Evolutionary conservation across 2,888 invertebrate genomes (phyloP).

Genomic region (Fragum sueziense): DNA sequence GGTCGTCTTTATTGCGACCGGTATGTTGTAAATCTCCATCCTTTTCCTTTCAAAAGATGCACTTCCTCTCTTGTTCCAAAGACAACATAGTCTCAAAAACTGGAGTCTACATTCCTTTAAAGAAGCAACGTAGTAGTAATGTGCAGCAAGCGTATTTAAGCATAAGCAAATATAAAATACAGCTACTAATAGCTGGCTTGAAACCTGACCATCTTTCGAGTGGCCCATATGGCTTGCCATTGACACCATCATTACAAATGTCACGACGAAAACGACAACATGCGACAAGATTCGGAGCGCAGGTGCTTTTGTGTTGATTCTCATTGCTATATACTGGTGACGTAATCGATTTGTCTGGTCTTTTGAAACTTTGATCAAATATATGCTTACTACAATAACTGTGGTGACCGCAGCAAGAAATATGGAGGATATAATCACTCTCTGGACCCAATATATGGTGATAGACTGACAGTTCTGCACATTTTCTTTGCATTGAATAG

Average conservation of each 20-base stretch:
- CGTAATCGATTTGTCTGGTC: background rate
- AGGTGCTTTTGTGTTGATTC: background rate
- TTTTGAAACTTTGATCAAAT: background rate
- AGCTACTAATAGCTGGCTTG: background rate
- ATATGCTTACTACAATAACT: background rate
- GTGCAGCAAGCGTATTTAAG: background rate
- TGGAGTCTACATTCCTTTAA: slow-evolving; percentile 2
- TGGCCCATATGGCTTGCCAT: background rate
- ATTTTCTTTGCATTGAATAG: background rate
- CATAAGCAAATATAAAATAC: background rate
- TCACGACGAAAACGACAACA: background rate
- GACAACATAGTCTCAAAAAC: background rate
- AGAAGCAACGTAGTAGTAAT: background rate
- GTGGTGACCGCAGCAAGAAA: background rate
- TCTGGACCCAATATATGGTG: background rate
- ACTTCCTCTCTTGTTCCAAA: background rate
- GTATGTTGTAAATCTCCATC: slow-evolving; percentile 12
- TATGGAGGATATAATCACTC: background rate
- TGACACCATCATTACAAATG: background rate
- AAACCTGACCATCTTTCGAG: too few species aligned
- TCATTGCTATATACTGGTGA: background rate
- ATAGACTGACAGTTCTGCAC: background rate
- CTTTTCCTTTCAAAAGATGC: background rate
- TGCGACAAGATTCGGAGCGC: background rate
- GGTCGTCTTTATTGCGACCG: too few species aligned